Evolutionary conservation across 2,888 invertebrate genomes (phyloP).

Genomic region (Eupithecia dodoneata): DNA sequence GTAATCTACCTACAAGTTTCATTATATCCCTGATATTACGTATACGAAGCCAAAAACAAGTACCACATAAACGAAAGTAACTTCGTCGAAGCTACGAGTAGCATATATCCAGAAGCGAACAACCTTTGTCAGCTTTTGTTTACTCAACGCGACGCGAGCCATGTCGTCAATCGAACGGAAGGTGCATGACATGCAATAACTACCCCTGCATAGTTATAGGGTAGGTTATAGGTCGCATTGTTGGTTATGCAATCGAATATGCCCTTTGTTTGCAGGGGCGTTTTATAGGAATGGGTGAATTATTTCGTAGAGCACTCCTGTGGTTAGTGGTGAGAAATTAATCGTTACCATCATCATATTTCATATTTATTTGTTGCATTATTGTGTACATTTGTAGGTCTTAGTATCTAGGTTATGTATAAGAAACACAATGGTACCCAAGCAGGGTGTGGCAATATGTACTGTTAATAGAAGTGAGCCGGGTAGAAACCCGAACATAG

Average conservation of each 20-base stretch:
- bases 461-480: too few relatives aligned
- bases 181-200: constrained; percentile 37
- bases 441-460: too few relatives aligned
- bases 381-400: too few relatives aligned
- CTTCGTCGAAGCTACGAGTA: background rate
- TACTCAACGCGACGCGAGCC: background rate
- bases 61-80: background rate
- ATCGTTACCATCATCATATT: too few relatives aligned
- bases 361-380: too few relatives aligned
- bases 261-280: constrained; percentile 26
- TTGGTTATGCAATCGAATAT: constrained; percentile 33
- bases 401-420: too few relatives aligned
- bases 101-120: background rate
- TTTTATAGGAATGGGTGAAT: constrained; percentile 36
- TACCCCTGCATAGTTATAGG: constrained; percentile 34
- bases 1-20: background rate
- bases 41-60: background rate
- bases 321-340: background rate
- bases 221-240: constrained; percentile 28
- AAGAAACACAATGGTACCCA: too few relatives aligned
- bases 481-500: too few relatives aligned
- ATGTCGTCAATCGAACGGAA: constrained; percentile 29
- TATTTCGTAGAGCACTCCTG: constrained; percentile 7
- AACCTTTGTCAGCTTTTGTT: background rate
- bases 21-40: background rate